phyloP scores from a whole-genome alignment of 2,888 invertebrate species.

The Iphiclides podalirius region DNA sequence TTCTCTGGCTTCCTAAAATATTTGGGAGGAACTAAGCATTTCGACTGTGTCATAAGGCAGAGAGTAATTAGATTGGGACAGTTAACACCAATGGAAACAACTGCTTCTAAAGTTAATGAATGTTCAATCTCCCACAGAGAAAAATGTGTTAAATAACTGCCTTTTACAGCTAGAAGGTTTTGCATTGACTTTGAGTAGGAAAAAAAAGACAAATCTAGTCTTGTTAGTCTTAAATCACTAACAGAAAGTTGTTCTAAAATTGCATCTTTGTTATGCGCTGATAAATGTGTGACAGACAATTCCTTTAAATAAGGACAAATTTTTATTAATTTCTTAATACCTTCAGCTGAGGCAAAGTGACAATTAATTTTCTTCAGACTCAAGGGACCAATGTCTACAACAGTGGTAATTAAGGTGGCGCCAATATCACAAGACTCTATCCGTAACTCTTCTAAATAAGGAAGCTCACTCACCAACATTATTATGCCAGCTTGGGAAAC shows the following conservation, averaged over 20 bases:
- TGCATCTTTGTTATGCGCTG: slow-evolving; percentile 64
- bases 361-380: slow-evolving; percentile 68
- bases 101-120: slow-evolving; percentile 58
- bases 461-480: slow-evolving; percentile 59
- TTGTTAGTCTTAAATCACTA: slow-evolving; percentile 57
- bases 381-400: slow-evolving; percentile 57
- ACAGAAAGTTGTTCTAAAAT: slow-evolving; percentile 61
- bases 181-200: slow-evolving; percentile 63
- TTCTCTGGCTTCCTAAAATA: slow-evolving; percentile 50
- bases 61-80: slow-evolving; percentile 66
- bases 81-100: slow-evolving; percentile 57
- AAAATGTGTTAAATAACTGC: slow-evolving; percentile 65
- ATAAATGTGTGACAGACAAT: slow-evolving; percentile 67
- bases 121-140: slow-evolving; percentile 71
- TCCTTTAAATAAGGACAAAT: slow-evolving; percentile 68
- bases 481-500: slow-evolving; percentile 71
- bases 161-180: slow-evolving; percentile 59
- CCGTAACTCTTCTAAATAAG: slow-evolving; percentile 63
- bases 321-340: slow-evolving; percentile 61
- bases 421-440: slow-evolving; percentile 76
- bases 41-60: slow-evolving; percentile 69
- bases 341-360: slow-evolving; percentile 68
- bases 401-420: slow-evolving; percentile 63
- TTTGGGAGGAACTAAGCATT: slow-evolving; percentile 54
- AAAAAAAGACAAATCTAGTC: slow-evolving; percentile 69